A percentile compares a stretch with the other conserved stretches of the same genome.
Evolutionary conservation across 2,888 invertebrate species (phyloP).

Genomic region (Cylloceria caligata): DNA sequence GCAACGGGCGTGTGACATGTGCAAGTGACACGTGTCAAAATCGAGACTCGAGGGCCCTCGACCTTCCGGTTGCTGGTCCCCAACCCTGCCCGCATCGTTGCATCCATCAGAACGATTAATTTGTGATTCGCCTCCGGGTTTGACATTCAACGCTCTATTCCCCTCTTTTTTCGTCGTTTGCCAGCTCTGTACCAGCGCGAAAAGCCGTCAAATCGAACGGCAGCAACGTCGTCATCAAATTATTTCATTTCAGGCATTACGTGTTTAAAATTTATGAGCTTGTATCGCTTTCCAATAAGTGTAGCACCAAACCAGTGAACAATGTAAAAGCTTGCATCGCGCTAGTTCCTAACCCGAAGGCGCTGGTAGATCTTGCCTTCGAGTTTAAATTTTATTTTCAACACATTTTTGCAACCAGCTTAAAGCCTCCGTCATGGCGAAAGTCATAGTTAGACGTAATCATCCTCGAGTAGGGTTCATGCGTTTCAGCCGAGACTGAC

Average conservation of each 20-base stretch:
- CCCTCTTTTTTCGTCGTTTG: conserved; percentile 1
- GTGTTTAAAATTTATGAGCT: not conserved
- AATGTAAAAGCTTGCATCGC: no score
- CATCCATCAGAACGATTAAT: conserved; percentile 55
- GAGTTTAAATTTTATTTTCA: no score
- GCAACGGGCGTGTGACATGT: conserved; percentile 65
- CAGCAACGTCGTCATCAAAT: conserved; percentile 3
- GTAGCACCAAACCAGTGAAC: no score
- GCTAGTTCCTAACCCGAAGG: no score
- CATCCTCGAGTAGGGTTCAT: not conserved
- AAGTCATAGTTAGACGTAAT: not conserved
- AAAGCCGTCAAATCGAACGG: not conserved
- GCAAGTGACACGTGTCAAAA: conserved; percentile 71
- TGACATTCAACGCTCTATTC: conserved; percentile 11
- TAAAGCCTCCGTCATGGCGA: not conserved
- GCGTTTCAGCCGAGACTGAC: no score
- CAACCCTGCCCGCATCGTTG: conserved; percentile 41
- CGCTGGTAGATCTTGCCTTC: no score
- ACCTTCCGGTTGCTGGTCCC: conserved; percentile 54
- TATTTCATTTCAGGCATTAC: not conserved
- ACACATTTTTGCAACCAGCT: not conserved
- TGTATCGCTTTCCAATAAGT: not conserved
- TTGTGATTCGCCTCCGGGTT: conserved; percentile 43
- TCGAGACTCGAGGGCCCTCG: conserved; percentile 61
- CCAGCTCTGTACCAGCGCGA: not conserved